Percentiles rank a stretch among this genome's conserved stretches.
Conservation (phyloP, 2,888 invertebrate genomes). For the Tetranychus truncatus region DNA sequence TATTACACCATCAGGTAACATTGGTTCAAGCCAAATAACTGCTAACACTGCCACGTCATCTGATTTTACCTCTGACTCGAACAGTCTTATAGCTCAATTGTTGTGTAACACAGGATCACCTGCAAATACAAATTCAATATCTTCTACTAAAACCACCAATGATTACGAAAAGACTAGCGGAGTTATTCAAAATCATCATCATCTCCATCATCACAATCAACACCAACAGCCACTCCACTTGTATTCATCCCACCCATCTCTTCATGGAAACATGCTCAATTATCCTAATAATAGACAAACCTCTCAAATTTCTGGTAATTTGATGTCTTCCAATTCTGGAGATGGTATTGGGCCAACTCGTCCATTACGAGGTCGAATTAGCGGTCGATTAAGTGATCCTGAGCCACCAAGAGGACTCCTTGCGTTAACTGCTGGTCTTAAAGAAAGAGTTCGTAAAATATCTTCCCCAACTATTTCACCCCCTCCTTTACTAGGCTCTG, state of each 20-base stretch:
- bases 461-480: constrained; percentile 4
- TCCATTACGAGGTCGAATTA: not conserved
- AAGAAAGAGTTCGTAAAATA: constrained; percentile 2
- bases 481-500: not conserved
- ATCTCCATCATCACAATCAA: constrained; percentile 10
- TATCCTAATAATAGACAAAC: not conserved
- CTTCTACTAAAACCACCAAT: not conserved
- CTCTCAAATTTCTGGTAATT: not conserved
- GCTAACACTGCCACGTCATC: not conserved
- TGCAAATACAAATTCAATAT: not conserved
- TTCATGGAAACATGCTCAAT: not conserved
- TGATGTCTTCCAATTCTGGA: not conserved
- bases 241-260: not conserved
- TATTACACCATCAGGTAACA: not conserved
- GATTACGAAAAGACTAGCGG: not conserved
- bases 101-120: not conserved
- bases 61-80: not conserved
- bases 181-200: constrained; percentile 12
- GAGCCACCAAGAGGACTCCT: not conserved
- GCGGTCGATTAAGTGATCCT: not conserved
- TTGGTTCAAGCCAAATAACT: not conserved
- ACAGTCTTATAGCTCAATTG: constrained; percentile 8
- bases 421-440: not conserved
- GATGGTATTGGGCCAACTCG: not conserved
- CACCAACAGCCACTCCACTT: not conserved